Evolutionary conservation across 2,113 vertebrate genomes (phyloP).

Genomic region (Elgaria multicarinata): DNA sequence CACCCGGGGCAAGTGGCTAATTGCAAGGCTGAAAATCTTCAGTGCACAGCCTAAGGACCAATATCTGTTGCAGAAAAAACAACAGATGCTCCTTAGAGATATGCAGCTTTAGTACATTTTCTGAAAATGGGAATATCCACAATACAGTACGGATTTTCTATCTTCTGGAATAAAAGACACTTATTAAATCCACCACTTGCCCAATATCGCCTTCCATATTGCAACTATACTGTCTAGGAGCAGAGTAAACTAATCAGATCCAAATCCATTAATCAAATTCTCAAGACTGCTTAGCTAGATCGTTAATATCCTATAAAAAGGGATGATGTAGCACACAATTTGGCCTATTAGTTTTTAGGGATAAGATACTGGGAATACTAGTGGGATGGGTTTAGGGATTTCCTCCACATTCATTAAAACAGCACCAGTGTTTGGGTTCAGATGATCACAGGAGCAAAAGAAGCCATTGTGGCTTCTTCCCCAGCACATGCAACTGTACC

Average conservation of each 20-base stretch:
- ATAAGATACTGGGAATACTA: conserved; percentile 20
- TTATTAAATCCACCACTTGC: background rate
- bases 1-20: background rate
- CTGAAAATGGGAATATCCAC: background rate
- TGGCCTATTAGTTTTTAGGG: conserved; percentile 39
- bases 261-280: background rate
- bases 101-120: background rate
- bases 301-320: background rate
- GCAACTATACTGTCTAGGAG: background rate
- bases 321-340: conserved; percentile 31
- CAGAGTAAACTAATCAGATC: fast-evolving
- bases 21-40: background rate
- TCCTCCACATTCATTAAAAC: background rate
- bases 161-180: background rate
- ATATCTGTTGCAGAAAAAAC: background rate
- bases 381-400: background rate
- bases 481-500: no score
- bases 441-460: background rate
- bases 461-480: no score
- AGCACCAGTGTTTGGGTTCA: background rate
- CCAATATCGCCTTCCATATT: background rate
- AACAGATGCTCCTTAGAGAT: background rate
- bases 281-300: background rate
- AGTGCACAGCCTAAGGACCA: background rate
- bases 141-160: background rate